phyloP scores from a whole-genome alignment of 2,797 vertebrate genomes.

The Ctenochaetus hawaiiensis region DNA sequence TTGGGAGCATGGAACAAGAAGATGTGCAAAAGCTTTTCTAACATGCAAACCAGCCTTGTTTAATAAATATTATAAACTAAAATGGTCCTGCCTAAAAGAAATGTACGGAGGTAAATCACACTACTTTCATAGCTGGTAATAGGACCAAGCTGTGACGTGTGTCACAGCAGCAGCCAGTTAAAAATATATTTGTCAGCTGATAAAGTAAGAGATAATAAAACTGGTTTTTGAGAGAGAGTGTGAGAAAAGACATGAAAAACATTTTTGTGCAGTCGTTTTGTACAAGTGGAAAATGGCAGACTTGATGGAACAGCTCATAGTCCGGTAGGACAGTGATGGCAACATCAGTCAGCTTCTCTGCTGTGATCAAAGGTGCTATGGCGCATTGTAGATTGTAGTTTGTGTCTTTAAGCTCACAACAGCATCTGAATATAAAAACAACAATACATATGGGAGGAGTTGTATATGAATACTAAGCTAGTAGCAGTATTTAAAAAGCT shows the following conservation, averaged over 20 bases:
- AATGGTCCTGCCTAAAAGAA: background rate
- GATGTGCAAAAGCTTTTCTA: background rate
- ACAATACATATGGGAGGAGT: constrained; percentile 9
- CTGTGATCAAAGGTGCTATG: background rate
- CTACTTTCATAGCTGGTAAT: background rate
- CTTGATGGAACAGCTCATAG: constrained; percentile 3
- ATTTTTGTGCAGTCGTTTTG: background rate
- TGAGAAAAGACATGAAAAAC: background rate
- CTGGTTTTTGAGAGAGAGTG: background rate
- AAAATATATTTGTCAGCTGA: constrained; percentile 14
- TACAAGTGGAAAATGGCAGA: background rate
- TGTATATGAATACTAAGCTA: constrained; percentile 1
- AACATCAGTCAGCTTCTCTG: background rate
- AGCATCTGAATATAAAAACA: constrained; percentile 10
- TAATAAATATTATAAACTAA: background rate
- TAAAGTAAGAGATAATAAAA: constrained; percentile 16
- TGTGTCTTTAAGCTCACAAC: background rate
- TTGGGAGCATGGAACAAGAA: background rate
- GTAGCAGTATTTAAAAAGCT: background rate
- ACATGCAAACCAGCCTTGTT: background rate
- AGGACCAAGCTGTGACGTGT: background rate
- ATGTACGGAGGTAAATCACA: background rate
- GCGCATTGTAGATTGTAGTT: background rate
- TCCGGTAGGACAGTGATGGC: background rate
- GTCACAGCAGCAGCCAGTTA: background rate